Evolutionary conservation across 2,888 invertebrate genomes (phyloP).

Genomic region (Heteromyza rotundicornis): DNA sequence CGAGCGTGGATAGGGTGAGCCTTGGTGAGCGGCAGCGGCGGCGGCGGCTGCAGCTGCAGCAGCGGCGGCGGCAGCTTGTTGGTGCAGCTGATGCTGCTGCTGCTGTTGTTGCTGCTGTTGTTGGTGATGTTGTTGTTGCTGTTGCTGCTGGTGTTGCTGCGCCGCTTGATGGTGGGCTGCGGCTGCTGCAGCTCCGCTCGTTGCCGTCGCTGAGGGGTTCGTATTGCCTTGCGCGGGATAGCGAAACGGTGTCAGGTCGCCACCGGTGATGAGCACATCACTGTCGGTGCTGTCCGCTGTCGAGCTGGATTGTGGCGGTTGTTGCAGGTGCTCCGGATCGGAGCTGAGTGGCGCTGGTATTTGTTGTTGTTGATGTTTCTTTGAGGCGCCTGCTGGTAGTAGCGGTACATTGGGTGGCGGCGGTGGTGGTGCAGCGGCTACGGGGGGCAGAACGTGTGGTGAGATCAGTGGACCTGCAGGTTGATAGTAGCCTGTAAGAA

Average conservation of each 20-base stretch:
- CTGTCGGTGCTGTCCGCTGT: conserved; percentile 48
- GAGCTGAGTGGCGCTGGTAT: conserved; percentile 58
- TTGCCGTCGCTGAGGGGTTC: conserved; percentile 16
- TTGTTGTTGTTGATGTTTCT: conserved; percentile 34
- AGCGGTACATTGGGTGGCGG: conserved; percentile 41
- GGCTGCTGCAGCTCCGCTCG: conserved; percentile 18
- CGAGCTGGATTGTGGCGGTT: conserved; percentile 27
- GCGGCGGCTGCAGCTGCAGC: conserved; percentile 53
- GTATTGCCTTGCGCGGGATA: conserved; percentile 43
- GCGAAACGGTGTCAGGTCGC: conserved; percentile 53
- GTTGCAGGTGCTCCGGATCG: conserved; percentile 53
- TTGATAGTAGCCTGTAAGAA: conserved; percentile 83
- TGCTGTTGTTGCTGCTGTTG: conserved; percentile 48
- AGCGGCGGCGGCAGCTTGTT: conserved; percentile 47
- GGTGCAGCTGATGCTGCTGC: conserved; percentile 51
- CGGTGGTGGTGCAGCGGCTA: conserved; percentile 52
- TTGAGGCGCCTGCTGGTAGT: conserved; percentile 23
- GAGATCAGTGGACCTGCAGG: conserved; percentile 90
- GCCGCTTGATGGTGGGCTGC: conserved; percentile 32
- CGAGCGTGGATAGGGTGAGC: conserved; percentile 56
- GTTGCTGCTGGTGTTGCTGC: conserved; percentile 48
- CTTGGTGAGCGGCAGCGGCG: conserved; percentile 57
- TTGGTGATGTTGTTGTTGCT: conserved; percentile 35
- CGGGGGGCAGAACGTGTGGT: conserved; percentile 67
- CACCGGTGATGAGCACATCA: conserved; percentile 52